A percentile compares a stretch with the other conserved stretches of the same genome.
These are phyloP conservation scores for Megaustenia siamemsis DNA, from an alignment of 2,888 invertebrate genomes.

Conservation along the genomic window DNA sequence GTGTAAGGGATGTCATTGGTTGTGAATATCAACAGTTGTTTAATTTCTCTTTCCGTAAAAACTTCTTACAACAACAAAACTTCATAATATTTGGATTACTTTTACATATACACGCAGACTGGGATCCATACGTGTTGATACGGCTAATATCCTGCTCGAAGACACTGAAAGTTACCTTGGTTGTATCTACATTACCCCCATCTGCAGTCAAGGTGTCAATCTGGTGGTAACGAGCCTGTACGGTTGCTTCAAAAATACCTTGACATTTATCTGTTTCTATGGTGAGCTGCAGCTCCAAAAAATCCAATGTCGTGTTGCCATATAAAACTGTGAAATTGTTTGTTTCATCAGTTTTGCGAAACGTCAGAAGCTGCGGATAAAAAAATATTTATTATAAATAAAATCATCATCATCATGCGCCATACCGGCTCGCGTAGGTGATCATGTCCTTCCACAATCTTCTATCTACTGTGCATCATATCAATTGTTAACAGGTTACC, in stretches of 20 bases:
- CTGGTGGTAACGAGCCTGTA: slow-evolving; percentile 61
- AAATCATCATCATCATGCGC: no score
- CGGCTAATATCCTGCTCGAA: slow-evolving; percentile 64
- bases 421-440: no score
- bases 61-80: slow-evolving; percentile 66
- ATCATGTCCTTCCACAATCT: no score
- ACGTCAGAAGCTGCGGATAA: slow-evolving; percentile 60
- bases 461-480: no score
- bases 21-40: background rate
- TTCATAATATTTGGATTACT: slow-evolving; percentile 70
- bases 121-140: slow-evolving; percentile 70
- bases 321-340: slow-evolving; percentile 57
- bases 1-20: background rate
- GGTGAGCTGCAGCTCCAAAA: slow-evolving; percentile 49
- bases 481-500: no score
- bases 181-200: slow-evolving; percentile 10
- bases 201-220: slow-evolving; percentile 46
- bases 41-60: slow-evolving; percentile 10
- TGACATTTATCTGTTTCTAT: slow-evolving; percentile 77
- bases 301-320: slow-evolving; percentile 53
- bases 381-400: no score
- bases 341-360: slow-evolving; percentile 50
- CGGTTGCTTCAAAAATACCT: slow-evolving; percentile 72
- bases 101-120: slow-evolving; percentile 69
- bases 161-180: slow-evolving; percentile 14